A percentile compares a stretch with the other conserved stretches of the same genome.
phyloP scores from a whole-genome alignment of 2,888 invertebrate species.

The Drosophila nigritarsus region DNA sequence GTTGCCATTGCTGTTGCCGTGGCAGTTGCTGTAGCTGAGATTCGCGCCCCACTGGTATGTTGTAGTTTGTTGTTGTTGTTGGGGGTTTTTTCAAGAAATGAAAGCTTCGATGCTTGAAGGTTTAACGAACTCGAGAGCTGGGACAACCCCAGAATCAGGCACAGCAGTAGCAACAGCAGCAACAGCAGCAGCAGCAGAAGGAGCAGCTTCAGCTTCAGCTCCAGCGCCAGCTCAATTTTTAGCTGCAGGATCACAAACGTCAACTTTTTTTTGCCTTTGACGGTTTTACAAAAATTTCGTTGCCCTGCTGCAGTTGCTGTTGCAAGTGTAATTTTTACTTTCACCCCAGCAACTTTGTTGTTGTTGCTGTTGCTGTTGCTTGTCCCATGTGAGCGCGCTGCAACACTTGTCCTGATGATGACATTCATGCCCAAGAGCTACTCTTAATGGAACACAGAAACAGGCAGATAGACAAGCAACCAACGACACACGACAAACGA shows the following conservation, averaged over 20 bases:
- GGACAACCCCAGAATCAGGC: conserved; percentile 23
- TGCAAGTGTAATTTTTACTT: conserved; percentile 76
- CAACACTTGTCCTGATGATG: conserved; percentile 76
- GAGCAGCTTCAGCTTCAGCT: conserved; percentile 11
- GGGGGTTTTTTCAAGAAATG: conserved; percentile 62
- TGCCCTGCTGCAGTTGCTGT: conserved; percentile 24
- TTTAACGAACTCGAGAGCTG: conserved; percentile 68
- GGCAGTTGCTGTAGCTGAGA: conserved; percentile 32
- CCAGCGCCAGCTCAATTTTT: conserved; percentile 36
- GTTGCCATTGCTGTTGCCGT: not conserved
- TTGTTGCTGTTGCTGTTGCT: conserved; percentile 16
- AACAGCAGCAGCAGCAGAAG: not conserved
- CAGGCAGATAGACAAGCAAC: conserved; percentile 51
- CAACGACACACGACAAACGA: conserved; percentile 27
- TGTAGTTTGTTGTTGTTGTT: conserved; percentile 46
- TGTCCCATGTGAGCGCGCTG: conserved; percentile 56
- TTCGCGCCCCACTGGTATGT: conserved; percentile 59
- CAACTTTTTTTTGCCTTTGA: conserved; percentile 35
- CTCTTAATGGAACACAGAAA: conserved; percentile 67
- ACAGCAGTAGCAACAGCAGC: not conserved
- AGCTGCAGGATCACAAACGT: conserved; percentile 68
- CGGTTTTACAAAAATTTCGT: conserved; percentile 20
- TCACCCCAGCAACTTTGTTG: conserved; percentile 59
- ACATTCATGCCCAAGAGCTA: conserved; percentile 79
- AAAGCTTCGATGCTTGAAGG: conserved; percentile 76